Percentiles rank a stretch among this genome's conserved stretches.
Conservation (phyloP, 53 echinoderm and acorn worm species). For the Astropecten irregularis region DNA sequence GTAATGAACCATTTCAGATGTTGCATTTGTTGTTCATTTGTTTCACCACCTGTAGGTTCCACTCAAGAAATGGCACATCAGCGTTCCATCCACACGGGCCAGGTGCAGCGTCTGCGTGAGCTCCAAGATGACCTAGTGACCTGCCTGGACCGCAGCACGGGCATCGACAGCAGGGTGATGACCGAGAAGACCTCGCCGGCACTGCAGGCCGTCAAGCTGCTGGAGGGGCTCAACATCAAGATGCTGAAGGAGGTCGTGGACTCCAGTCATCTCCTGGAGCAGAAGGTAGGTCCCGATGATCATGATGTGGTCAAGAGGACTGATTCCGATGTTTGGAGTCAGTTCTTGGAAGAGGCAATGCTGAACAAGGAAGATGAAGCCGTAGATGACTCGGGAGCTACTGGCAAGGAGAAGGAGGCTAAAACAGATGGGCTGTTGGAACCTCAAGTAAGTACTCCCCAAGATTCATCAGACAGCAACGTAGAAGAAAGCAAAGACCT, state of each 20-base stretch:
- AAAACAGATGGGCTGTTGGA: neutral
- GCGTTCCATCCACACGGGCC: conserved; percentile 74
- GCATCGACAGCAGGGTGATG: neutral
- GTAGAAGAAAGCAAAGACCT: neutral
- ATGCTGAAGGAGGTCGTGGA: conserved; percentile 18
- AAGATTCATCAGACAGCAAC: neutral
- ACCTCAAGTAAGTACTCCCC: neutral
- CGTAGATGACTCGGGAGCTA: neutral
- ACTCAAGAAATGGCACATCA: conserved; percentile 76
- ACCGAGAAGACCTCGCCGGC: conserved; percentile 34
- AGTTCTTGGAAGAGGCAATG: too few species aligned
- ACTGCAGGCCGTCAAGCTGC: conserved; percentile 34
- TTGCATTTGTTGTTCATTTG: too few species aligned
- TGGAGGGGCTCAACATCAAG: conserved; percentile 34
- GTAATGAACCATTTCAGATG: too few species aligned
- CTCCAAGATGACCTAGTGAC: conserved; percentile 92
- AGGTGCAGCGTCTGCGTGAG: conserved; percentile 82
- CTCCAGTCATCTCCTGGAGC: conserved; percentile 12
- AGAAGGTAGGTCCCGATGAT: conserved; percentile 25
- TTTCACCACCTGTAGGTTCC: conserved; percentile 86
- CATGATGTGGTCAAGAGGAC: neutral
- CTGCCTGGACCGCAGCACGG: conserved; percentile 75
- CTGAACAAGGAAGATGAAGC: neutral
- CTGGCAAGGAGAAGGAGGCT: neutral
- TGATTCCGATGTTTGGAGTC: neutral